phyloP scores from a whole-genome alignment of 2,888 invertebrate species.

The Ophioninae sp. region DNA sequence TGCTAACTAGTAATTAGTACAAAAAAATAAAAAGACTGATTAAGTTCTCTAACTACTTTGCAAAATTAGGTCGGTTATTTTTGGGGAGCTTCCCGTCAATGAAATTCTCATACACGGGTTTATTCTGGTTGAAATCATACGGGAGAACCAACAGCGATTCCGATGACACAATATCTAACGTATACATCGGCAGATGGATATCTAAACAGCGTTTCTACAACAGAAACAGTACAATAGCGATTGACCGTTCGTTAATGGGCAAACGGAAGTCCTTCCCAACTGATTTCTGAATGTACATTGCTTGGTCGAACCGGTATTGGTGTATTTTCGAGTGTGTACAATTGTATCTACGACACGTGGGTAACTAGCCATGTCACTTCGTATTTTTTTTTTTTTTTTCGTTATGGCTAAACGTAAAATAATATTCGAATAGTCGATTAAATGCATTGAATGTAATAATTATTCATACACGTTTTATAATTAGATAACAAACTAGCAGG shows the following conservation, averaged over 20 bases:
- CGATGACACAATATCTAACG: conserved; percentile 22
- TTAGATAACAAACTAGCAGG: no score
- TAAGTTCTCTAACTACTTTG: no score
- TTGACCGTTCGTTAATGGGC: conserved; percentile 71
- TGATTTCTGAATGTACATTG: conserved; percentile 72
- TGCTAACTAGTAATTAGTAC: no score
- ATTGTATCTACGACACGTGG: conserved; percentile 56
- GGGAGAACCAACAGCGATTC: conserved; percentile 14
- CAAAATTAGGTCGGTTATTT: no score
- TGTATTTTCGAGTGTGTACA: conserved; percentile 14
- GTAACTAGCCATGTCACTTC: conserved; percentile 69
- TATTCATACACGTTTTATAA: no score
- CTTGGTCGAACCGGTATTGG: conserved; percentile 51
- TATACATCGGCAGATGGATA: conserved; percentile 19
- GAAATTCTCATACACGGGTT: not conserved
- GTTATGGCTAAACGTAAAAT: conserved; percentile 2
- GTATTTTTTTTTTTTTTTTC: conserved; percentile 33
- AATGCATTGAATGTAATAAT: not conserved
- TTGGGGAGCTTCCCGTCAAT: no score
- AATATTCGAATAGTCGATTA: not conserved
- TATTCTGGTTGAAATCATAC: conserved; percentile 5
- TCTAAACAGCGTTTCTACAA: conserved; percentile 47
- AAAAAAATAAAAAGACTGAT: no score
- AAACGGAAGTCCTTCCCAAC: conserved; percentile 75
- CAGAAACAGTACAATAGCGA: conserved; percentile 68